Evolutionary conservation across 2,113 vertebrate species (phyloP).

Genomic region (Hiodon tergisus): DNA sequence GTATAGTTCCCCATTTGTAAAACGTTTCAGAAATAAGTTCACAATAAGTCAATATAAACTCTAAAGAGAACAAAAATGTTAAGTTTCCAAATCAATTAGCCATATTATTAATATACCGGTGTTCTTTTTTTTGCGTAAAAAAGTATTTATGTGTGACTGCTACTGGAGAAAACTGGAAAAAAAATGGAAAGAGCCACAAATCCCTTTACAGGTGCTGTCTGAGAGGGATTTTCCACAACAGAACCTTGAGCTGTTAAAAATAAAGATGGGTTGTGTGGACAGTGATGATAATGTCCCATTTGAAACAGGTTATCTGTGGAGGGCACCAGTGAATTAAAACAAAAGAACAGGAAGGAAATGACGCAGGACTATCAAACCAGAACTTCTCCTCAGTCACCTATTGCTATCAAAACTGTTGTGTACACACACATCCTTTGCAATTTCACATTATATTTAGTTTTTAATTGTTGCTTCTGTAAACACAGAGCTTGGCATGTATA

Average conservation of each 20-base stretch:
- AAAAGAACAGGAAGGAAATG: slow-evolving; percentile 68
- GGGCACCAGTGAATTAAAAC: slow-evolving; percentile 49
- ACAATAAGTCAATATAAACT: no score
- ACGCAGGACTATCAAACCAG: slow-evolving; percentile 46
- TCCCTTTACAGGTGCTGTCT: neutral
- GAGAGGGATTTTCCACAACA: neutral
- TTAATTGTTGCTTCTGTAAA: no score
- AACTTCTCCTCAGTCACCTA: slow-evolving; percentile 45
- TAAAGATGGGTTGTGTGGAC: neutral
- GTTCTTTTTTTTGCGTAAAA: no score
- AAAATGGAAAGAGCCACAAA: neutral
- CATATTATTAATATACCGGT: no score
- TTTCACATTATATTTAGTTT: no score
- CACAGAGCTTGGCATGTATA: no score
- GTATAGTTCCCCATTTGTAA: no score
- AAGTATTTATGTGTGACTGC: no score
- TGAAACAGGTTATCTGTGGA: slow-evolving; percentile 24
- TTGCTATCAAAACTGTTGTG: slow-evolving; percentile 43
- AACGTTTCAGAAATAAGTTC: no score
- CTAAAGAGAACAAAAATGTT: no score
- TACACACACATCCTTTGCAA: neutral
- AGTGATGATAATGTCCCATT: neutral
- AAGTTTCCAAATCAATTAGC: no score
- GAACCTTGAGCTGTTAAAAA: neutral
- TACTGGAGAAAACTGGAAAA: no score